These are phyloP conservation scores for Ctena decussata DNA, from an alignment of 2,888 invertebrate genomes.

Conservation along the genomic window DNA sequence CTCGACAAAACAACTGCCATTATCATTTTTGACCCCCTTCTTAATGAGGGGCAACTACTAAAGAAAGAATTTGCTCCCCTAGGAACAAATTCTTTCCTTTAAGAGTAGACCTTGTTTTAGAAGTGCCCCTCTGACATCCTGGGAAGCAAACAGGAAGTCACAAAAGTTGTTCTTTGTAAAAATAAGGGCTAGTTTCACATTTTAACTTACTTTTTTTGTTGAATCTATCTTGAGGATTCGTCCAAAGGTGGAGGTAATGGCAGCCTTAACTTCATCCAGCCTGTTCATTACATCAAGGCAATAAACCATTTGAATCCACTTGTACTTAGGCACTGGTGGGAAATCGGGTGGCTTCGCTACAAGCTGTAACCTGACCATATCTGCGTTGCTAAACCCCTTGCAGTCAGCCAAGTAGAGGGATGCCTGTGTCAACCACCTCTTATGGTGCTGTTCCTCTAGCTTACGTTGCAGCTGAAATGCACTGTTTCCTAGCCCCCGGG, in stretches of 20 bases:
- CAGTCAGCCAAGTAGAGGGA: constrained; percentile 59
- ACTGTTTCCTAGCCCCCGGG: constrained; percentile 67
- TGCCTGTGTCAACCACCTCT: constrained; percentile 40
- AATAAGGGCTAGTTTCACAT: too few relatives aligned
- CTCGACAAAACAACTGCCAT: too few relatives aligned
- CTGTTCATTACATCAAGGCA: constrained; percentile 57
- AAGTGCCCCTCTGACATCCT: too few relatives aligned
- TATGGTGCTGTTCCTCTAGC: constrained; percentile 64
- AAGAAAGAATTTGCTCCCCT: too few relatives aligned
- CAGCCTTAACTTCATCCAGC: constrained; percentile 65
- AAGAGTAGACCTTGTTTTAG: too few relatives aligned
- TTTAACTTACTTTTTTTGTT: constrained; percentile 71
- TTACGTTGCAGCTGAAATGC: constrained; percentile 41
- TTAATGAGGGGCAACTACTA: too few relatives aligned
- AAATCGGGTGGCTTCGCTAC: constrained; percentile 35
- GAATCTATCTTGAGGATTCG: constrained; percentile 71
- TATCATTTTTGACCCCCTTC: too few relatives aligned
- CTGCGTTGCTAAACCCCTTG: background rate
- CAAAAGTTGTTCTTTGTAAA: too few relatives aligned
- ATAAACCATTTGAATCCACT: constrained; percentile 52
- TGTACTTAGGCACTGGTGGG: constrained; percentile 34
- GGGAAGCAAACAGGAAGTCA: too few relatives aligned
- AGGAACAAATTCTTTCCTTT: too few relatives aligned
- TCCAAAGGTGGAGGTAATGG: constrained; percentile 66
- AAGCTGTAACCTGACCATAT: background rate